Conservation (phyloP, 2,113 vertebrate genomes). For the Struthidea cinerea region DNA sequence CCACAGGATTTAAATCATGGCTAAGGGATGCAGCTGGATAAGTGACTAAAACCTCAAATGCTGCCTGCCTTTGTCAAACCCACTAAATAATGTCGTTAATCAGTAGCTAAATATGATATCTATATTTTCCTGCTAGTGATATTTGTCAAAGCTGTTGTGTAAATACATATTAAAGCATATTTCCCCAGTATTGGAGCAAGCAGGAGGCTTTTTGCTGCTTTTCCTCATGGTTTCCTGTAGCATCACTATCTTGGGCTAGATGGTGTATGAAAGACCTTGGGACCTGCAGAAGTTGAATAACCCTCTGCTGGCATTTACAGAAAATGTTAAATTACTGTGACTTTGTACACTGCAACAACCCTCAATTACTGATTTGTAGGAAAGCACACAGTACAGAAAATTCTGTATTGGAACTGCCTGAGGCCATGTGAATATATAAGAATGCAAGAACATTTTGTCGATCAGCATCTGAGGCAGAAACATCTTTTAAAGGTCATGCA, state of each 20-base stretch:
- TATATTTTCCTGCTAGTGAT: neutral
- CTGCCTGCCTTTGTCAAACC: neutral
- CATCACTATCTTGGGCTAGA: neutral
- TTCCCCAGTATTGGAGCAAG: neutral
- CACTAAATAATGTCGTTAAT: neutral
- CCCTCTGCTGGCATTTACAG: slow-evolving; percentile 53
- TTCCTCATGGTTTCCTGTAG: neutral
- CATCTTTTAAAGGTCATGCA: slow-evolving; percentile 49
- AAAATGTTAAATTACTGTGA: slow-evolving; percentile 52
- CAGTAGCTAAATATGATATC: neutral
- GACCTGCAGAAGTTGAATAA: slow-evolving; percentile 17
- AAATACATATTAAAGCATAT: neutral
- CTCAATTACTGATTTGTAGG: slow-evolving; percentile 42
- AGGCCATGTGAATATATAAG: slow-evolving; percentile 33
- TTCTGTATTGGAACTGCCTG: slow-evolving; percentile 31
- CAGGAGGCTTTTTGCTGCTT: neutral
- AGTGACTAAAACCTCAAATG: neutral
- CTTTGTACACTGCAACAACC: neutral
- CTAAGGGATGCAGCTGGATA: neutral
- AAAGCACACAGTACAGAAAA: slow-evolving; percentile 23
- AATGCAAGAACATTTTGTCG: slow-evolving; percentile 6
- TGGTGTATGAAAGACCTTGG: neutral
- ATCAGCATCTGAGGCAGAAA: slow-evolving; percentile 26
- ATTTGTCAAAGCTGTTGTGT: neutral
- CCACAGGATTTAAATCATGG: neutral